Percentiles rank a stretch among this genome's conserved stretches.
These are phyloP conservation scores for Trichomycterus rosablanca DNA, from an alignment of 2,113 vertebrate genomes.

Conservation along the genomic window DNA sequence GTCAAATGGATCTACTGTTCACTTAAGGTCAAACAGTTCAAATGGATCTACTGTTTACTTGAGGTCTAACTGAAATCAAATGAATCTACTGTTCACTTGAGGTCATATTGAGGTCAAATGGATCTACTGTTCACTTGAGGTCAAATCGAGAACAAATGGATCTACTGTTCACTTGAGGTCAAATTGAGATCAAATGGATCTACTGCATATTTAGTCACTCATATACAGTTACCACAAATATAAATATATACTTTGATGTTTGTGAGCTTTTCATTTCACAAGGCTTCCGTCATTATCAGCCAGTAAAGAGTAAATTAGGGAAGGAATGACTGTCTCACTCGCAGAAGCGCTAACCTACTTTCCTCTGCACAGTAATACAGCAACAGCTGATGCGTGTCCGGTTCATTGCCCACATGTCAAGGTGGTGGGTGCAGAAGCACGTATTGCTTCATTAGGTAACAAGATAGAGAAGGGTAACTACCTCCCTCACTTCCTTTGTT, in stretches of 20 bases:
- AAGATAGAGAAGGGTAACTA: constrained; percentile 44
- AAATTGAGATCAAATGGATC: no score
- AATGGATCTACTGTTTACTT: no score
- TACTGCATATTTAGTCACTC: no score
- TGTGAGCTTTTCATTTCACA: not conserved
- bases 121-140: no score
- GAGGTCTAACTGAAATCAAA: no score
- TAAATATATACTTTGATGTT: not conserved
- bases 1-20: no score
- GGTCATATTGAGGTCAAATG: no score
- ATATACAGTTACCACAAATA: no score
- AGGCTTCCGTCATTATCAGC: not conserved
- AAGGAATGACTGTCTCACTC: not conserved
- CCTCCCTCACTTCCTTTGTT: constrained; percentile 33
- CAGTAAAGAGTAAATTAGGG: not conserved
- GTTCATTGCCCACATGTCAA: not conserved
- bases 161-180: no score
- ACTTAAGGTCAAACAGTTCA: no score
- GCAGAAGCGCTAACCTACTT: not conserved
- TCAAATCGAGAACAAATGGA: no score
- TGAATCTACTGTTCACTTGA: no score
- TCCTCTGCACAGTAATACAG: not conserved
- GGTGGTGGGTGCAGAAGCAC: constrained; percentile 27
- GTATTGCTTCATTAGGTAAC: constrained; percentile 53
- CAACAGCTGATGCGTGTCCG: not conserved